These are phyloP conservation scores for Thyatira batis DNA, from an alignment of 2,888 invertebrate species.

Conservation along the genomic window DNA sequence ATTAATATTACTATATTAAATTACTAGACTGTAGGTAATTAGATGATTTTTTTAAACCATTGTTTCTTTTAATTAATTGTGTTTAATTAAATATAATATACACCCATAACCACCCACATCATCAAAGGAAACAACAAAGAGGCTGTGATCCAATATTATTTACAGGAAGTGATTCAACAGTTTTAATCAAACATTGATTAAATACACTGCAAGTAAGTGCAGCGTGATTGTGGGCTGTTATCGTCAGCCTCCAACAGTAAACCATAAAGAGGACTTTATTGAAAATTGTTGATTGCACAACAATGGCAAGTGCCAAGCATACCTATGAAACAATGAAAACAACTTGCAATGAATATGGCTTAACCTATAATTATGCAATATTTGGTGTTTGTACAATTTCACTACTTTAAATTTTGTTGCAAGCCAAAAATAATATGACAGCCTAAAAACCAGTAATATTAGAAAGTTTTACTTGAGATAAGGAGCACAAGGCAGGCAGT, in stretches of 20 bases:
- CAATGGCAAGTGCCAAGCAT: conserved; percentile 68
- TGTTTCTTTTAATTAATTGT: no score
- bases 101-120: no score
- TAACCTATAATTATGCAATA: conserved; percentile 40
- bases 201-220: conserved; percentile 38
- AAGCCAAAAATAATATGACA: conserved; percentile 10
- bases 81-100: neutral
- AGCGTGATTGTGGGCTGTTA: conserved; percentile 48
- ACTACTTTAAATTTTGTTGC: conserved; percentile 27
- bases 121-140: neutral
- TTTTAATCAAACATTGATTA: conserved; percentile 68
- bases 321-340: conserved; percentile 64
- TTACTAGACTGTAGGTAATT: no score
- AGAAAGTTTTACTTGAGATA: conserved; percentile 12
- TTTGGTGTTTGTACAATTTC: conserved; percentile 40
- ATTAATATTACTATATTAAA: no score
- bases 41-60: no score
- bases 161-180: conserved; percentile 59
- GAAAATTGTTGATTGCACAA: conserved; percentile 78
- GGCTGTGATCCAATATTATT: conserved; percentile 8
- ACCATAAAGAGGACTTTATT: conserved; percentile 74
- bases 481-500: neutral
- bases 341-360: conserved; percentile 45
- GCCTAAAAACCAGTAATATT: conserved; percentile 5
- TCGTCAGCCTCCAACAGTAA: conserved; percentile 55